Evolutionary conservation across 2,113 vertebrate species (phyloP).

Genomic region (Albula goreensis): DNA sequence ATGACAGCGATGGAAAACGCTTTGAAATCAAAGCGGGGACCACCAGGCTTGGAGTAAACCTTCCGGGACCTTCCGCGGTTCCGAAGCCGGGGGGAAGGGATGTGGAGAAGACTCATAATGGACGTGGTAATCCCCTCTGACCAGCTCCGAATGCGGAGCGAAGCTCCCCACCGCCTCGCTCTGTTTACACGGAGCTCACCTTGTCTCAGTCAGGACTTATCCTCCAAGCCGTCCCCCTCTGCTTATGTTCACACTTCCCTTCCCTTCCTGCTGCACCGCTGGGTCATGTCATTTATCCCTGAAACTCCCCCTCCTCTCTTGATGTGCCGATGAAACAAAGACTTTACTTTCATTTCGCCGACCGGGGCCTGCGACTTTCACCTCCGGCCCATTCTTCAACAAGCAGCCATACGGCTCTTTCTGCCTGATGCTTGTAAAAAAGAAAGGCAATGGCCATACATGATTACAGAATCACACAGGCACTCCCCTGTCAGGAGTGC

Average conservation of each 20-base stretch:
- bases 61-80: conserved; percentile 21
- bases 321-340: neutral
- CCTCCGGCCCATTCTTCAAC: neutral
- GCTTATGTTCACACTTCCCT: neutral
- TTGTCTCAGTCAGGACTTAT: neutral
- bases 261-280: neutral
- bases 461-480: neutral
- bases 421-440: neutral
- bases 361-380: neutral
- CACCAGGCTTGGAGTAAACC: conserved; percentile 32
- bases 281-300: neutral
- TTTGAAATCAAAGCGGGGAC: conserved; percentile 42
- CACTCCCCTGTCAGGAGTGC: neutral
- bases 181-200: conserved; percentile 1
- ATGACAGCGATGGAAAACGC: conserved; percentile 19
- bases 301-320: neutral
- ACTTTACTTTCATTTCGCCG: neutral
- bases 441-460: neutral
- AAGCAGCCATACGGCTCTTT: neutral
- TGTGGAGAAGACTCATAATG: conserved; percentile 38
- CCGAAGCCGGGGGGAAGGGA: neutral
- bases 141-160: conserved; percentile 43
- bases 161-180: conserved; percentile 8
- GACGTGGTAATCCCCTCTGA: conserved; percentile 46
- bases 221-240: neutral